These are phyloP conservation scores for Misgurnus mizolepis DNA, from an alignment of 2,113 vertebrate species.

Conservation along the genomic window DNA sequence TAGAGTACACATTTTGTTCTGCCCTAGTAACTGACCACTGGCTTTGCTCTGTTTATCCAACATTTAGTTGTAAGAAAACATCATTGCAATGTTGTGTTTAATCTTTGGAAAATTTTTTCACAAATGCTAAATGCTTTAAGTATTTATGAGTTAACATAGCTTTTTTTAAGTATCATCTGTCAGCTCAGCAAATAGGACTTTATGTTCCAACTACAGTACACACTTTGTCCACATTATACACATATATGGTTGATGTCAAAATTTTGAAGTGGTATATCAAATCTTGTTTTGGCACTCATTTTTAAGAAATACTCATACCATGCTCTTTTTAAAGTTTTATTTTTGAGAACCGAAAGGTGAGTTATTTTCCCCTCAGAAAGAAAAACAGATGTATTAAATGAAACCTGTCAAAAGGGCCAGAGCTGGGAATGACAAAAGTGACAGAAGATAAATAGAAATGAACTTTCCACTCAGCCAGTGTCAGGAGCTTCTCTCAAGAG, in stretches of 20 bases:
- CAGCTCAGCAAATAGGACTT: neutral
- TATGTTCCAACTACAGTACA: slow-evolving; percentile 23
- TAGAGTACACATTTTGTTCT: no score
- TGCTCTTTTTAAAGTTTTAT: slow-evolving; percentile 20
- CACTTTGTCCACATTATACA: slow-evolving; percentile 11
- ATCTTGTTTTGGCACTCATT: neutral
- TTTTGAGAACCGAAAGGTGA: slow-evolving; percentile 13
- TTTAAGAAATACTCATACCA: slow-evolving; percentile 17
- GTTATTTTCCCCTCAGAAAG: neutral
- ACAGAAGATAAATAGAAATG: neutral
- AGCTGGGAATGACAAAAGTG: neutral
- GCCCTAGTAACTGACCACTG: no score
- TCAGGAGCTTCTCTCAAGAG: slow-evolving; percentile 4
- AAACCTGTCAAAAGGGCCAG: slow-evolving; percentile 14
- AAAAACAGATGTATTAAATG: slow-evolving; percentile 19
- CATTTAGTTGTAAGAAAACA: no score
- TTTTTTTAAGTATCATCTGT: neutral
- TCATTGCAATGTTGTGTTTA: no score
- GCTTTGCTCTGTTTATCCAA: no score
- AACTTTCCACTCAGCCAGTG: slow-evolving; percentile 22
- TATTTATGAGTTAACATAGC: slow-evolving; percentile 1
- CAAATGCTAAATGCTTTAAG: neutral
- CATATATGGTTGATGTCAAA: slow-evolving; percentile 31
- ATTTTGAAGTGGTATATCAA: slow-evolving; percentile 39
- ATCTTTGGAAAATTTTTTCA: neutral